Base-by-base conservation (phyloP, 1,140 invertebrate species). In the Lucilia sericata region DNA sequence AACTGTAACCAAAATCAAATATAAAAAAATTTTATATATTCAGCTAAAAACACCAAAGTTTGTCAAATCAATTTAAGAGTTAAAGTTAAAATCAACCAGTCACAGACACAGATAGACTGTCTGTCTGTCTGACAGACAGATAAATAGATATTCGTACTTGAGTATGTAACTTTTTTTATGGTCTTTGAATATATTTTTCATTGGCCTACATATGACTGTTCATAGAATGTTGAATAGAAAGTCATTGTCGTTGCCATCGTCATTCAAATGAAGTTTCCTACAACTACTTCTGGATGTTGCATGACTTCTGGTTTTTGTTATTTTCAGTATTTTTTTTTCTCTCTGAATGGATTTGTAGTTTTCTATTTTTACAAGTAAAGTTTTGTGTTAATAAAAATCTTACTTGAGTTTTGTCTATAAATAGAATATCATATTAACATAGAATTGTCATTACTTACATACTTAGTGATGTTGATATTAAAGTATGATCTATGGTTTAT, bases 371-470 rank as follows among this genome's bases (percentile, higher is more conserved):
- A 10, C 42, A 8, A 42, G 7, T 42, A 42, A 42, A 42, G 42
- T 42, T 42, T 42, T 42, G 42, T 42, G 42, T 42, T 42, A 42
- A 42, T 42, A 42, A 42, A 42, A 42, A 42, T 42, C 42, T 42
- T 42, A 10, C 7, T 70, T 25, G n/a, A 9, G 19, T 19, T 70
- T 70, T 70, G 9, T 70, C 10, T 70, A 49, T 51, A 25, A 19
- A 51, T 80, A 30, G 42, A 80, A 80, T 80, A 80, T 30, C 25
- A 30, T 14, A 80, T 80, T 80, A 80, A 30, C 76, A 80, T 80
- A 80, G 76, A 49, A 80, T 80, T 49, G 76, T 49, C 76, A 80
- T 80, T 80, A 80, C 47, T 80, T 80, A 80, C 76, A 80, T 51
- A 49, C 42, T 80, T 80, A 34, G 21, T 17, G 70, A 74, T 9